phyloP scores from a whole-genome alignment of 2,888 invertebrate genomes.

The Drosophila falleni region DNA sequence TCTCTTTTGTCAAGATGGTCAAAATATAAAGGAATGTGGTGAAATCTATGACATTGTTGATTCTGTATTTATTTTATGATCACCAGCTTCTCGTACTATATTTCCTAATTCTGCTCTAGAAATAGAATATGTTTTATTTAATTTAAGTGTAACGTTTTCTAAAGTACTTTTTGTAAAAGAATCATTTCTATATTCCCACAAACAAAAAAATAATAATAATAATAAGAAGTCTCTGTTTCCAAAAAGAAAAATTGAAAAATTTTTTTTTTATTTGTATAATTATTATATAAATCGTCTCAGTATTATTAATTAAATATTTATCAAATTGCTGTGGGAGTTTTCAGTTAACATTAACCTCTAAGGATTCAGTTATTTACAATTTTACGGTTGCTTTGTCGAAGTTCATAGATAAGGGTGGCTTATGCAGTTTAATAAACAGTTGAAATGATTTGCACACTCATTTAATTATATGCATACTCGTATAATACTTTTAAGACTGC shows the following conservation, averaged over 20 bases:
- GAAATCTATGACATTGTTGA: not conserved
- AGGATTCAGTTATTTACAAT: no score
- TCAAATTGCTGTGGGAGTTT: not conserved
- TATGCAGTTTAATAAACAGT: constrained; percentile 29
- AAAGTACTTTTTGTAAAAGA: no score
- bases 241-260: no score
- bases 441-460: constrained; percentile 42
- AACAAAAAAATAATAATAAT: no score
- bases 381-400: not conserved
- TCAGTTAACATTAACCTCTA: no score
- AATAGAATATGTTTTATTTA: no score
- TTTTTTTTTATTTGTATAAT: not conserved
- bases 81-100: not conserved
- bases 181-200: no score
- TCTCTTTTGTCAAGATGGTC: not conserved
- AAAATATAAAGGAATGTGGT: not conserved
- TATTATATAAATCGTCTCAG: not conserved
- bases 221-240: no score
- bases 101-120: no score
- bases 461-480: constrained; percentile 53
- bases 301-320: not conserved
- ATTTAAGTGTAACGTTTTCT: not conserved
- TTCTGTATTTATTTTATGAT: not conserved
- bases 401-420: not conserved
- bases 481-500: constrained; percentile 32